A percentile compares a stretch with the other conserved stretches of the same genome.
phyloP scores from a whole-genome alignment of 2,797 vertebrate species.

The Betta splendens region DNA sequence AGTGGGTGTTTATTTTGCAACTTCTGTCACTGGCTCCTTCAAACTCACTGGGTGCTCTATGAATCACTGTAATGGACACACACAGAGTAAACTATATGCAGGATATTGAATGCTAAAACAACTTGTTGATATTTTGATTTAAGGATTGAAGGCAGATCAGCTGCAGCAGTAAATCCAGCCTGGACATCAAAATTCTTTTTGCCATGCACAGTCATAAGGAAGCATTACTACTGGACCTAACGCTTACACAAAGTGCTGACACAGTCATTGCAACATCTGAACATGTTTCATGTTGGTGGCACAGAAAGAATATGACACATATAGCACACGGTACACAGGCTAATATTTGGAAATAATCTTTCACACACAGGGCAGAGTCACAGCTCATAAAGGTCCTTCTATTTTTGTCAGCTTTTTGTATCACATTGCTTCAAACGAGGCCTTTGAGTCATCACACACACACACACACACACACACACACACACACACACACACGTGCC shows the following conservation, averaged over 20 bases:
- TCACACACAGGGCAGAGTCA: slow-evolving; percentile 15
- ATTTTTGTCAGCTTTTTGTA: slow-evolving; percentile 34
- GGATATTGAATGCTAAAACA: neutral
- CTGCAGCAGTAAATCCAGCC: neutral
- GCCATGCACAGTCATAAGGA: neutral
- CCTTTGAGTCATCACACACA: slow-evolving; percentile 53
- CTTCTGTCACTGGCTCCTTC: too few species aligned
- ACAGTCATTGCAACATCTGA: slow-evolving; percentile 1
- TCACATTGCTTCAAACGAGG: slow-evolving; percentile 35
- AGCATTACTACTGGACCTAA: neutral
- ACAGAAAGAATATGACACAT: slow-evolving; percentile 10
- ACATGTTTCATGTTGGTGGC: neutral
- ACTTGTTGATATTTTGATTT: too few species aligned
- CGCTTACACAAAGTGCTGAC: neutral
- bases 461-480: slow-evolving; percentile 25
- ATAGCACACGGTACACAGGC: neutral
- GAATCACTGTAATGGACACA: too few species aligned
- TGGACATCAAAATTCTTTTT: neutral
- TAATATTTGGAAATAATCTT: slow-evolving; percentile 14
- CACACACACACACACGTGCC: slow-evolving; percentile 9
- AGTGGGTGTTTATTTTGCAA: too few species aligned
- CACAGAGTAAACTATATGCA: neutral
- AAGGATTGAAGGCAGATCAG: too few species aligned
- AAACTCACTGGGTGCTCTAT: too few species aligned
- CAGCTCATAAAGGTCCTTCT: slow-evolving; percentile 43